Base-by-base conservation (phyloP, 2,797 vertebrate species). In the Ceyx erithaca region DNA sequence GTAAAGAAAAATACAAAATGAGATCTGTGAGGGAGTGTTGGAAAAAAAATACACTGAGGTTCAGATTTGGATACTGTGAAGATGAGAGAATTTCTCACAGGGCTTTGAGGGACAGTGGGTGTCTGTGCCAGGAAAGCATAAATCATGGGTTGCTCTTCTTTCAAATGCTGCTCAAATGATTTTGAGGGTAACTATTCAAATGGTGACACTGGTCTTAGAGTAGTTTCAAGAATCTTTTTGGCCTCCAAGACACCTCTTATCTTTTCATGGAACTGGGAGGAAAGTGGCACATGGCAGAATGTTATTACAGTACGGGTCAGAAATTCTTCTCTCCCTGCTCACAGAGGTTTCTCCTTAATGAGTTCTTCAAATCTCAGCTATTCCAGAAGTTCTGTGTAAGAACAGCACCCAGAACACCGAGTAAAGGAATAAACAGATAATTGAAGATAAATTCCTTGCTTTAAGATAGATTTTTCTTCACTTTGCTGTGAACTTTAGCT, bases 201-300 rank as follows among this genome's bases (percentile, higher is more conserved):
- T 40, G 16, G 25, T 45, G 28, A 25, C 68, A 13, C 31, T 77
- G 37, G 31, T 51, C 45, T 72, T 63, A 31, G 49, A 49, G 31
- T 66, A 41, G 49, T 63, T 76, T 55, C 55, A 45, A 45, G 59
- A 64, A 51, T 1, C 49, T 40, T 22, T 41, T 19, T 77, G 66
- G 14, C 26, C 69, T 82, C 33, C 71, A 43, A 12, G 12, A 10
- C 8, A 6, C 4, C 10, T 63, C 2, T 41, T 40, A 16, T 5
- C 46, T 17, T 80, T 70, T 13, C 9, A 2, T 26, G 76, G 33
- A 31, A 63, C 28, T 37, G 59, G 20, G 54, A 21, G 20, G 12
- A 33, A 70, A 18, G 23, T 59, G 31, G 30, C 25, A 28, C 26
- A 1, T 3, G 13, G 6, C 57, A 41, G 10, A 14, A 0, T 1